Evolutionary conservation across 1,140 invertebrate species (phyloP), one percentile per base, ranked within the genome.

Genomic region (Drosophila pachea): DNA sequence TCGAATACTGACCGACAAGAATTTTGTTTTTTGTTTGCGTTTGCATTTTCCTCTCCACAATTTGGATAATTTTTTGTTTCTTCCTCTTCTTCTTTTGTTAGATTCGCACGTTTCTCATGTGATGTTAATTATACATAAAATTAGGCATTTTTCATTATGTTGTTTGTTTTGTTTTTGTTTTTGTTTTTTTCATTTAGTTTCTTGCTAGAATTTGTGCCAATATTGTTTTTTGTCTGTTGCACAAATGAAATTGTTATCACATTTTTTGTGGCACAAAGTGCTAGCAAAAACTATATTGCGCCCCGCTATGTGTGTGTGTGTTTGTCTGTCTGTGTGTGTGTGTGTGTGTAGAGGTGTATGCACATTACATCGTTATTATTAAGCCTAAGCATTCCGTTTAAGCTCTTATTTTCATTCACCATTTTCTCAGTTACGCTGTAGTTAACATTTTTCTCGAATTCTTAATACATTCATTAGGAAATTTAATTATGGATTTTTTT

Each of bases 1-100:
- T 86, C 66, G 74, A 86, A 86, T 86, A 86, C 81, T 86, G 81
- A 86, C 81, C 74, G 81, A 86, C 75, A 84, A 81, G 56, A 73
- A 77, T 76, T 68, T 81, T 84, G 62, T 68, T 64, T 64, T 73
- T 67, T 43, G 29, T 62, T 69, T 63, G 54, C 40, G 16, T 48
- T 52, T 49, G 36, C 12, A 22, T 52, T 75, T 61, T 56, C 47
- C 61, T 49, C 73, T 65, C 64, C 59, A 71, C 54, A 77, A 76
- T 68, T 67, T 70, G 54, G 47, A 73, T 65, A 55, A 7, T 61
- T 71, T 42, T 54, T 60, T 40, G 3, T 22, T 22, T 22, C 1
- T 22, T 22, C 1, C 3, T 22, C 1, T 22, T 22, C 1, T 22
- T 22, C 3, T 22, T 1, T 22, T 22, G 22, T 22, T 22, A 73